These are phyloP conservation scores for Formica selysi DNA, from an alignment of 1,140 invertebrate genomes.

Conservation along the genomic window DNA sequence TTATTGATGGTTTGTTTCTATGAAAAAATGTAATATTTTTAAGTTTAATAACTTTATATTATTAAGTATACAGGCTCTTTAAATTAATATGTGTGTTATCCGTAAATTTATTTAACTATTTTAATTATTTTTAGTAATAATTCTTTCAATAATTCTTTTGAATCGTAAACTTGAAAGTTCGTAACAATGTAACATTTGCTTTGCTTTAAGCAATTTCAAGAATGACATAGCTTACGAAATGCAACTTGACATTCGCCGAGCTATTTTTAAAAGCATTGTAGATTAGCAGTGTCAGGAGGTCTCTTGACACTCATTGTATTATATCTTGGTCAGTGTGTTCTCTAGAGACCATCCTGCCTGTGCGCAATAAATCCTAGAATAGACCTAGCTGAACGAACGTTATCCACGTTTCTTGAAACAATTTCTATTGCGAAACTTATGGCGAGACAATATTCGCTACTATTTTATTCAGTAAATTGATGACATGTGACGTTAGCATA, in stretches of 20 bases:
- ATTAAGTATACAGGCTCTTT: neutral
- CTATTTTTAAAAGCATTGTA: conserved; percentile 59
- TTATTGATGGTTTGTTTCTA: neutral
- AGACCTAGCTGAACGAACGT: conserved; percentile 44
- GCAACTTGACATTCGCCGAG: conserved; percentile 9
- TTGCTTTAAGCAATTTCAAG: neutral
- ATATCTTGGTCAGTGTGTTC: conserved; percentile 69
- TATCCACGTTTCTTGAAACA: conserved; percentile 12
- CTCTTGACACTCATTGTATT: conserved; percentile 48
- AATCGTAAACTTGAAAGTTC: neutral
- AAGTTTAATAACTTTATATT: neutral
- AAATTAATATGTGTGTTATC: neutral
- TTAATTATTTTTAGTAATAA: neutral
- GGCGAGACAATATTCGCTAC: neutral
- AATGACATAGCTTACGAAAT: conserved; percentile 51
- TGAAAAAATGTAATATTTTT: neutral
- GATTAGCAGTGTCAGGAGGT: conserved; percentile 36
- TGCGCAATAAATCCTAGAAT: conserved; percentile 25
- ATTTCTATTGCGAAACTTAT: conserved; percentile 8
- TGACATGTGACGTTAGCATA: neutral
- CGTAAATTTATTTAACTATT: neutral
- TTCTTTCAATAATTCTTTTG: too few relatives aligned
- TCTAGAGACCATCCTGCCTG: conserved; percentile 45
- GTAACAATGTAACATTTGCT: neutral
- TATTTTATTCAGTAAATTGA: conserved; percentile 11